Base-by-base conservation (phyloP, 1,140 invertebrate genomes). In the Trichoplusia ni region DNA sequence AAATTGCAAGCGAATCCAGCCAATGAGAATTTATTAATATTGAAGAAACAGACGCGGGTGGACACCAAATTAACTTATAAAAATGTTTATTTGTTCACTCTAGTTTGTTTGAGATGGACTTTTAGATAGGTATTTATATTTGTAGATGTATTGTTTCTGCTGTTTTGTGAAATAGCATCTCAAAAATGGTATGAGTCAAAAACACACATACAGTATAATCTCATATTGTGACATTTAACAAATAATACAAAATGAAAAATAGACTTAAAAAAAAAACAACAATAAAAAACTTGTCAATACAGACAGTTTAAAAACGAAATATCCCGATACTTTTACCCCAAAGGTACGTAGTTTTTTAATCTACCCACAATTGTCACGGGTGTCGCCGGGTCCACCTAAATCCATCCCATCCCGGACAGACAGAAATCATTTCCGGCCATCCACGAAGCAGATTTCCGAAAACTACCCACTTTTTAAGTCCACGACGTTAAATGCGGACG, bases 1-100 rank as follows among this genome's bases (percentile, higher is more conserved):
- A 86, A 88, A 88, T 88, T 88, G 85, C 83, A 78, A 79, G 80
- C 81, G 83, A 86, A 88, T 83, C 83, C 82, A 67, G 82, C 64
- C 74, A 86, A 88, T 84, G 79, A 86, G 82, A 87, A 87, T 87
- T 87, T 87, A 87, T 87, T 86, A 86, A 87, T 87, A 87, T 87
- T 86, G 83, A 84, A 67, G 69, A 76, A 77, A 74, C 78, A 62
- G 64, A 73, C 75, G 80, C 73, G 77, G 74, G 79, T 80, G 60
- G 78, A 47, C 65, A 61, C 73, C 49, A 81, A 85, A 87, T 87
- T 87, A 87, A 87, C 72, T 70, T 77, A 75, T 78, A 78, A 72
- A 58, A 47, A 60, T 47, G 70, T 69, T 77, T 79, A 74, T 75
- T 79, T 79, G 71, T 75, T 73, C 73, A 27, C 14, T 51, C 19